Evolutionary conservation across 2,113 vertebrate genomes (phyloP), one percentile per base, ranked within the genome.

Genomic region (Neotragus pygmaeus): DNA sequence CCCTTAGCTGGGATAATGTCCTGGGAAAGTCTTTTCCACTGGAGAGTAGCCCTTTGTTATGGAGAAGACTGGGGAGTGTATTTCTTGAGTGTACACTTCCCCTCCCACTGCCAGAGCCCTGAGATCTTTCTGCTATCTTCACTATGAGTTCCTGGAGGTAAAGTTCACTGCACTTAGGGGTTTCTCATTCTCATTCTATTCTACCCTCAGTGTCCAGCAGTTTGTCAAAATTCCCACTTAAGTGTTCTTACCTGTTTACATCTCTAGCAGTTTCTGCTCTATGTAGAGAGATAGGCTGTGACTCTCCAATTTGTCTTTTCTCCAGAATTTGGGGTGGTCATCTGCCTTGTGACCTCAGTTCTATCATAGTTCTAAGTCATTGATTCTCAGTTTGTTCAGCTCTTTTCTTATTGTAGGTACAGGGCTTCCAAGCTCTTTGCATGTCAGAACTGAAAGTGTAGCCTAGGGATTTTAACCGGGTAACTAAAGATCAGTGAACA

Each of bases 381-480:
- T 87, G 66, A 55, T 94, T 92, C 73, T 97, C 39, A 93, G 39
- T 87, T 81, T 88, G 43, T 66, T 96, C 83, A 25, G 17, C 39
- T 83, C 82, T 75, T 55, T 80, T 81, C 80, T 82, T 47, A 1
- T 87, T 47, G 0, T 82, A 88, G 60, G 62, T 66, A 78, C 10
- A 91, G 57, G 45, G 57, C 36, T 90, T 88, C 55, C 17, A 87
- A 92, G 14, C 57, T 92, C 55, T 95, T 87, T 51, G 33, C 5
- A 80, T 53, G 51, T 73, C 53, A 73, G 21, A 96, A 43, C 49
- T 88, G 55, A 91, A 93, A 90, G 21, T 78, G 19, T 93, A 49
- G 49, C 12, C 5, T 78, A 58, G 90, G 43, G 55, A 55, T 83
- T 82, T 96, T 86, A 90, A 77, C 17, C 30, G n/a, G 62, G 49